A percentile compares a stretch with the other conserved stretches of the same genome.
phyloP scores from a whole-genome alignment of 2,113 vertebrate genomes.

The Gymnogyps californianus region DNA sequence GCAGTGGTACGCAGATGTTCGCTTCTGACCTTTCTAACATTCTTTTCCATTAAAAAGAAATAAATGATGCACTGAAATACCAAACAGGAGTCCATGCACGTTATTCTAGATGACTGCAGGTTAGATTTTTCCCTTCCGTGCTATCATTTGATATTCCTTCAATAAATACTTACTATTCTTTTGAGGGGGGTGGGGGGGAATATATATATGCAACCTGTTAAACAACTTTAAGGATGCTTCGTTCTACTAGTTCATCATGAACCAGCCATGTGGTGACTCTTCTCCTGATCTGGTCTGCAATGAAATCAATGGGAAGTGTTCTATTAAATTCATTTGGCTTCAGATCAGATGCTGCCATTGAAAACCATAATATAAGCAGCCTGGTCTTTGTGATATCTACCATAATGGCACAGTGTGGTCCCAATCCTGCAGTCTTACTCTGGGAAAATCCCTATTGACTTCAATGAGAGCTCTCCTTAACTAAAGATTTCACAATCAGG shows the following conservation, averaged over 20 bases:
- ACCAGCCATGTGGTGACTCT: not conserved
- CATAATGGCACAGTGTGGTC: constrained; percentile 58
- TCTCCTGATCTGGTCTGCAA: not conserved
- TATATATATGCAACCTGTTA: not conserved
- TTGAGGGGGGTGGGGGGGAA: too few species aligned
- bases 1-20: not conserved
- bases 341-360: constrained; percentile 26
- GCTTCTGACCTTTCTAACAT: constrained; percentile 3
- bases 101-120: not conserved
- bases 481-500: constrained; percentile 20
- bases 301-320: not conserved
- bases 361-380: not conserved
- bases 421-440: constrained; percentile 23
- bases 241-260: not conserved
- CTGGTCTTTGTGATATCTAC: constrained; percentile 35
- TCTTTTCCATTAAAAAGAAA: constrained; percentile 21
- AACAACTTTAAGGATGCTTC: not conserved
- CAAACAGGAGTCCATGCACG: not conserved
- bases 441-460: constrained; percentile 48
- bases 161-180: not conserved
- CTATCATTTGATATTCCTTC: not conserved
- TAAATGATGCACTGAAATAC: not conserved
- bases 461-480: constrained; percentile 14
- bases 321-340: constrained; percentile 35
- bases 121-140: not conserved